Base-by-base conservation (phyloP, 2,797 vertebrate genomes). In the Pristis pectinata region DNA sequence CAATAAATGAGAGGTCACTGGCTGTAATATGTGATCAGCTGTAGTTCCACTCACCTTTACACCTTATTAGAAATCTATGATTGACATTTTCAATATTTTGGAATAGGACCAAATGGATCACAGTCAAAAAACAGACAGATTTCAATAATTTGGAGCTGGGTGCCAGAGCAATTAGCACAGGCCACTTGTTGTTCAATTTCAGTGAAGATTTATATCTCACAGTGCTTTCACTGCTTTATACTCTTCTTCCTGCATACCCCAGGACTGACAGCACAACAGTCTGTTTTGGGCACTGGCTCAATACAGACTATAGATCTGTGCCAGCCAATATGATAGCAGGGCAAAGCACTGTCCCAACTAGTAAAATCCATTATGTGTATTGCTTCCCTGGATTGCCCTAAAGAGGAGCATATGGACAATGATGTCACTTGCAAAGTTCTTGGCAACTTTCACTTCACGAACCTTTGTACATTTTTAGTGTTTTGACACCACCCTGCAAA, bases 351-450 rank as follows among this genome's bases (percentile, higher is more conserved):
- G 44, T 37, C 59, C 41, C 17, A 41, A 10, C 19, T 24, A 24
- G 1, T 91, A 17, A 37, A 91, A 41, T 67, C 24, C n/a, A 91
- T 91, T 67, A 27, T 8, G 22, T 37, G 41, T 64, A n/a, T 19
- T 67, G 59, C 27, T 22, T 10, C 7, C 11, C 59, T 37, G n/a
- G 61, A 67, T 91, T 37, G n/a, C 41, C 53, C n/a, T 67, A 41
- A 67, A 37, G n/a, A 41, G 59, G 61, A 87, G 22, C 87, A 91
- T 91, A 91, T 91, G 87, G 87, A 91, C 87, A 17, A 41, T 64
- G n/a, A 24, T 24, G 91, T 67, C 59, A 67, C 59, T 91, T 91
- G 59, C 59, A 41, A 64, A 91, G 87, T 91, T 67, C 87, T 91
- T 91, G 87, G 87, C 87, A 41, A 22, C 59, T 0, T 67, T 67